Conservation (phyloP, 1,140 invertebrate species). For the Argopecten irradians region DNA sequence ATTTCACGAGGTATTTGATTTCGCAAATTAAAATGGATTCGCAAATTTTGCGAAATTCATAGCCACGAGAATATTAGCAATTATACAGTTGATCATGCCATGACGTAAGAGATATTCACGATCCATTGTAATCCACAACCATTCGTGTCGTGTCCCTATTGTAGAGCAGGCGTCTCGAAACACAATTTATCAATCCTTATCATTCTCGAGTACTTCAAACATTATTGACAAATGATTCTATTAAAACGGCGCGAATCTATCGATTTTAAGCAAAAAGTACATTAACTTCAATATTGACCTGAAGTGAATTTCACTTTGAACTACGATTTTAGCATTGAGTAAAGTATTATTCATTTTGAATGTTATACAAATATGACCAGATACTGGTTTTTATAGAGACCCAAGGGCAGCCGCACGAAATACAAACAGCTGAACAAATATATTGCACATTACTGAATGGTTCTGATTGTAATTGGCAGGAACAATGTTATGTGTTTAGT, state of each 20-base stretch:
- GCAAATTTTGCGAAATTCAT: too few relatives aligned
- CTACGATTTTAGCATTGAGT: background rate
- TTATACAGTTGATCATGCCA: too few relatives aligned
- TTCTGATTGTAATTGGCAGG: background rate
- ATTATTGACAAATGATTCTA: background rate
- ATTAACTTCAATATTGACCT: background rate
- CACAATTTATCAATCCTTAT: background rate
- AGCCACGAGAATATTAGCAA: too few relatives aligned
- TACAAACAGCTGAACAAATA: background rate
- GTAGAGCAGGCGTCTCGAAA: background rate
- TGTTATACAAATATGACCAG: background rate
- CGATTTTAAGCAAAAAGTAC: background rate
- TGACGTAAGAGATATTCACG: too few relatives aligned
- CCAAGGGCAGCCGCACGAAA: background rate
- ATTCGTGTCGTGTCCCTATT: background rate
- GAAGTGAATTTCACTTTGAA: background rate
- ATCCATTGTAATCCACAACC: too few relatives aligned
- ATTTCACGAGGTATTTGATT: too few relatives aligned
- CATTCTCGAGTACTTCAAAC: background rate
- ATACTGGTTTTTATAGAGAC: background rate
- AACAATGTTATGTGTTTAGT: background rate
- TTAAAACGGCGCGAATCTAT: background rate
- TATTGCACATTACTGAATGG: background rate
- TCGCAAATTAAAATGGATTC: too few relatives aligned
- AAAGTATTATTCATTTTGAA: background rate